Base-by-base conservation (phyloP, 2,797 vertebrate genomes). In the Rousettus madagascariensis region DNA sequence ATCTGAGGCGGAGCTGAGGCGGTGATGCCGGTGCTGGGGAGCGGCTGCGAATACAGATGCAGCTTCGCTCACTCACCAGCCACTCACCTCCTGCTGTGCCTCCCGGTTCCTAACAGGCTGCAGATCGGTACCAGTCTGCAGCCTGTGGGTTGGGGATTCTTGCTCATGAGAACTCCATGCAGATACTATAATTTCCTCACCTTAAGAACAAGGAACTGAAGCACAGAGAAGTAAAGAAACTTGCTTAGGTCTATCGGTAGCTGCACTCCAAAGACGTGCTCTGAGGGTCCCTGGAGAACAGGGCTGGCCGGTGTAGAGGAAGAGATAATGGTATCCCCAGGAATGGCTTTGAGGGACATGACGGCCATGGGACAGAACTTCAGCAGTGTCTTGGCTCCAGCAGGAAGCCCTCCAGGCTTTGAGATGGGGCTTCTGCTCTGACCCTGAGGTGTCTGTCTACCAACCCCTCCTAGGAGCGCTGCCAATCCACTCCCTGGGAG, bases 401-500 rank as follows among this genome's bases (percentile, higher is more conserved):
- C 55, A 57, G 51, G 75, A 94, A 93, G 38, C 17, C 68, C 59
- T 95, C 36, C 41, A 89, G 66, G 26, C 59, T 87, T 95, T 55
- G n/a, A 0, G 0, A 36, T 46, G 4, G 65, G 49, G 46, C 63
- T 55, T 24, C 74, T 68, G 57, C 49, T 94, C 66, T 93, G 74
- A 79, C 55, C 63, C 66, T 91, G 36, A 4, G 28, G n/a, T 20
- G 8, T 59, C 65, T 91, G 57, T 46, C n/a, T 87, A 46, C 41
- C 86, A 7, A 68, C 6, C n/a, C 79, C 41, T 96, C 78, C 92
- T 74, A 84, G 41, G 95, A 51, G 17, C 0, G 0, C 15, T 82
- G 33, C 49, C 59, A 72, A 93, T 61, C n/a, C 3, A 30, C 8
- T 94, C 43, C 33, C 33, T 53, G 36, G 66, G 61, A 38, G 6